These are phyloP conservation scores for Meles meles DNA, from an alignment of 2,113 vertebrate species.

Conservation along the genomic window DNA sequence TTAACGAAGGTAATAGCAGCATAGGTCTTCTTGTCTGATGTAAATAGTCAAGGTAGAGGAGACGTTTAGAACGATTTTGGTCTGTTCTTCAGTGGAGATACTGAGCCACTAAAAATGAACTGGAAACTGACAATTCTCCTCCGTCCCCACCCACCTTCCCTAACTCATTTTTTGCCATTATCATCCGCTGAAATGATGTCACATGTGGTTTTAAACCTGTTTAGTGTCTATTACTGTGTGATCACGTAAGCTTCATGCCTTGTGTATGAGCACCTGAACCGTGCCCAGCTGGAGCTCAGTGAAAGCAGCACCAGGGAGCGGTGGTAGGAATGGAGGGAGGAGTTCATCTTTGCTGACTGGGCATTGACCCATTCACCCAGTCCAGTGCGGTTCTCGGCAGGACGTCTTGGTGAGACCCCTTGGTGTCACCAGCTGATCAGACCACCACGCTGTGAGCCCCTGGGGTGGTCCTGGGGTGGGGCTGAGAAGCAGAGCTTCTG, in stretches of 20 bases:
- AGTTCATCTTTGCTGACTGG: neutral
- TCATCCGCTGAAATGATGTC: neutral
- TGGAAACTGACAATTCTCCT: neutral
- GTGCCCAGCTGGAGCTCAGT: neutral
- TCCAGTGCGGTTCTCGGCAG: neutral
- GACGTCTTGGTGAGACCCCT: neutral
- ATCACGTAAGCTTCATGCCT: neutral
- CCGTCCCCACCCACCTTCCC: neutral
- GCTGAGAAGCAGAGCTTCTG: neutral
- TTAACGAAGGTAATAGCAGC: neutral
- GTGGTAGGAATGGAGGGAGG: neutral
- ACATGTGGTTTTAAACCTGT: neutral
- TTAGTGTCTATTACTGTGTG: neutral
- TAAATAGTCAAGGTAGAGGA: neutral
- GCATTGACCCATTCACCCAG: neutral
- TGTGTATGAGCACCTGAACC: neutral
- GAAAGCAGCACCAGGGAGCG: neutral
- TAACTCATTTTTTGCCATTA: neutral
- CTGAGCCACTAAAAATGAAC: neutral
- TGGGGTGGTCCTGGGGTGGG: neutral
- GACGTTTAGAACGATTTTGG: neutral
- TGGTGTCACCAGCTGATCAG: neutral
- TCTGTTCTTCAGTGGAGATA: neutral
- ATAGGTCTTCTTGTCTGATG: neutral
- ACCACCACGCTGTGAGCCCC: neutral